phyloP scores from a whole-genome alignment of 2,797 vertebrate species.

The Avahi laniger region DNA sequence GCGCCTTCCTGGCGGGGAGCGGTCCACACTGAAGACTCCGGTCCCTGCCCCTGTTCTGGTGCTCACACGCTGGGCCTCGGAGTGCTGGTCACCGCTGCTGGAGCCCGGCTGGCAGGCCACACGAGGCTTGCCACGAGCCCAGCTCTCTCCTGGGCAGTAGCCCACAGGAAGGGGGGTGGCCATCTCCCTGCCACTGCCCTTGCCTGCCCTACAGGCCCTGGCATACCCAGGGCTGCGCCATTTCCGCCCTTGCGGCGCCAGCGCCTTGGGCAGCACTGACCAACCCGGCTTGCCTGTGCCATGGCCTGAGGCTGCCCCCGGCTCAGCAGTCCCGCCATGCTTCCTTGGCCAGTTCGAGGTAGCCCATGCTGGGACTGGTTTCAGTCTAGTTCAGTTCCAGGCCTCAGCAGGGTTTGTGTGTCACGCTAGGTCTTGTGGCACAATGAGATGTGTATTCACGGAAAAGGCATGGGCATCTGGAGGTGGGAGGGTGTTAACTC shows the following conservation, averaged over 20 bases:
- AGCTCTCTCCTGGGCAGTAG: neutral
- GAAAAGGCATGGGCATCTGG: neutral
- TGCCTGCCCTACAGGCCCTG: neutral
- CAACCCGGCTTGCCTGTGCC: neutral
- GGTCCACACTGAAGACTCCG: neutral
- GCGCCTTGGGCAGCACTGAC: accelerated
- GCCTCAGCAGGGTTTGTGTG: neutral
- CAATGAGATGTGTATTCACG: accelerated
- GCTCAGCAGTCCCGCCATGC: accelerated
- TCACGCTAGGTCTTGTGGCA: neutral
- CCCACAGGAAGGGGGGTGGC: neutral
- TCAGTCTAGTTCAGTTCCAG: neutral
- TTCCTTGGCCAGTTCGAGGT: neutral
- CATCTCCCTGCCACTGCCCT: neutral
- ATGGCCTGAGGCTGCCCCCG: accelerated
- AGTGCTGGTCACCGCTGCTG: too few species aligned
- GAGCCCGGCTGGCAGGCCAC: neutral
- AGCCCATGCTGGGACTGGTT: neutral
- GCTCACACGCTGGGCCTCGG: neutral
- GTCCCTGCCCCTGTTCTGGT: too few species aligned
- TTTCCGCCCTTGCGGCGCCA: accelerated
- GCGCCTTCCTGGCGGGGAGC: neutral
- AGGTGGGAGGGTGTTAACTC: neutral
- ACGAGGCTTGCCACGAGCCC: accelerated
- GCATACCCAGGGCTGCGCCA: neutral